A percentile compares a stretch with the other conserved stretches of the same genome.
These are phyloP conservation scores for Helicolenus hilgendorfi DNA, from an alignment of 2,797 vertebrate genomes.

Conservation along the genomic window DNA sequence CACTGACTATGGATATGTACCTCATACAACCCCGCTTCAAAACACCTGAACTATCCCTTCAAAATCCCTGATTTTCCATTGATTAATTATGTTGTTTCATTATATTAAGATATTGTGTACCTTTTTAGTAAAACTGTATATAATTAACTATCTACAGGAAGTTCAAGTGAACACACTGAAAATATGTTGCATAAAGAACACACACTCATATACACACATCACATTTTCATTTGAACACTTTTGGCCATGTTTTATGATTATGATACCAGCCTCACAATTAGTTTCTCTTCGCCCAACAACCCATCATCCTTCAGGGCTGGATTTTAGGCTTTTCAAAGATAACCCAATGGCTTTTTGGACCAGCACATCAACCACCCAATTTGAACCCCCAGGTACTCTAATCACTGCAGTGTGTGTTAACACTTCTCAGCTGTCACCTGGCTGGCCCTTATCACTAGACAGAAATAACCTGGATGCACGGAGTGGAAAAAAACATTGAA, in stretches of 20 bases:
- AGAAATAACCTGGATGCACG: slow-evolving; percentile 89
- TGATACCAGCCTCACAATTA: slow-evolving; percentile 76
- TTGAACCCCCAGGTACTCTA: slow-evolving; percentile 96
- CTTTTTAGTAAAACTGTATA: background rate
- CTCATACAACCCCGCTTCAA: background rate
- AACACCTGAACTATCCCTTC: background rate
- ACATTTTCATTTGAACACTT: slow-evolving; percentile 23
- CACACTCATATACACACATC: background rate
- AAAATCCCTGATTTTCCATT: background rate
- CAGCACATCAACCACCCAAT: slow-evolving; percentile 93
- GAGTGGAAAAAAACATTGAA: slow-evolving; percentile 75
- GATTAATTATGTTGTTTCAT: background rate
- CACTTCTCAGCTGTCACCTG: slow-evolving; percentile 85
- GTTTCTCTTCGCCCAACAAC: slow-evolving; percentile 85
- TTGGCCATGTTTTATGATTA: slow-evolving; percentile 62
- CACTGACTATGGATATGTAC: background rate
- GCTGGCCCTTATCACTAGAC: slow-evolving; percentile 81
- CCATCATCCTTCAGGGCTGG: slow-evolving; percentile 97
- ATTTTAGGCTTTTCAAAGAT: slow-evolving; percentile 99
- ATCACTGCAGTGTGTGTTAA: slow-evolving; percentile 90
- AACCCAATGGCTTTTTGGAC: slow-evolving; percentile 99
- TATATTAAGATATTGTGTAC: background rate
- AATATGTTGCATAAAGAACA: background rate
- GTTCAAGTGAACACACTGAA: background rate
- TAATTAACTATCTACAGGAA: background rate